Evolutionary conservation across 2,888 invertebrate species (phyloP).

Genomic region (Halocaridina rubra): DNA sequence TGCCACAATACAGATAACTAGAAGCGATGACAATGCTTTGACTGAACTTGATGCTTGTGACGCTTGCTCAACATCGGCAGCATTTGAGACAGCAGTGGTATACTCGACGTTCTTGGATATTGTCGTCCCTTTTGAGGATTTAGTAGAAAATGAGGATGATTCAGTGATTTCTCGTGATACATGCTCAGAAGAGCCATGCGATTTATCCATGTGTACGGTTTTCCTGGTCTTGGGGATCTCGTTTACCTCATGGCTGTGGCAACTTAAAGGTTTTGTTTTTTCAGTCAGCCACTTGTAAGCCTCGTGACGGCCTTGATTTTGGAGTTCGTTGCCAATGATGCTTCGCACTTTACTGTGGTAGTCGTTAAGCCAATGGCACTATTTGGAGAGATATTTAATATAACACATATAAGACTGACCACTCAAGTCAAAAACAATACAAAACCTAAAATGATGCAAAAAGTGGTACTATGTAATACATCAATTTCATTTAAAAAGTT

Average conservation of each 20-base stretch:
- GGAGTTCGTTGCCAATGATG: slow-evolving; percentile 37
- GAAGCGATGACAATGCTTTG: too few species aligned
- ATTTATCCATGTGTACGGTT: too few species aligned
- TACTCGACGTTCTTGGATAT: background rate
- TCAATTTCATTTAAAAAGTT: background rate
- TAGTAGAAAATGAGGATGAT: background rate
- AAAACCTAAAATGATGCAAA: background rate
- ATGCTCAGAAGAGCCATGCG: too few species aligned
- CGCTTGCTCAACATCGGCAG: too few species aligned
- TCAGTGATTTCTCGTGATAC: too few species aligned
- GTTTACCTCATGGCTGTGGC: background rate
- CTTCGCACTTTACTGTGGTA: slow-evolving; percentile 52
- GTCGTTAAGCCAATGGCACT: slow-evolving; percentile 59
- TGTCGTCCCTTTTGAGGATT: background rate
- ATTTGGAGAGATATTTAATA: background rate
- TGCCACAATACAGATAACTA: too few species aligned
- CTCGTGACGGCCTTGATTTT: slow-evolving; percentile 1
- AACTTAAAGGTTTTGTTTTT: slow-evolving; percentile 51
- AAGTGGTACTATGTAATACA: background rate
- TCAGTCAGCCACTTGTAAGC: slow-evolving; percentile 47
- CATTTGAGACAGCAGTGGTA: background rate
- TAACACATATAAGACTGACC: background rate
- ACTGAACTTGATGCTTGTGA: too few species aligned
- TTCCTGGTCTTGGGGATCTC: background rate
- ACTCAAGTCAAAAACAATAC: background rate